Conservation (phyloP, 92 coral and sea anemone species). For the Phenganax marumi region DNA sequence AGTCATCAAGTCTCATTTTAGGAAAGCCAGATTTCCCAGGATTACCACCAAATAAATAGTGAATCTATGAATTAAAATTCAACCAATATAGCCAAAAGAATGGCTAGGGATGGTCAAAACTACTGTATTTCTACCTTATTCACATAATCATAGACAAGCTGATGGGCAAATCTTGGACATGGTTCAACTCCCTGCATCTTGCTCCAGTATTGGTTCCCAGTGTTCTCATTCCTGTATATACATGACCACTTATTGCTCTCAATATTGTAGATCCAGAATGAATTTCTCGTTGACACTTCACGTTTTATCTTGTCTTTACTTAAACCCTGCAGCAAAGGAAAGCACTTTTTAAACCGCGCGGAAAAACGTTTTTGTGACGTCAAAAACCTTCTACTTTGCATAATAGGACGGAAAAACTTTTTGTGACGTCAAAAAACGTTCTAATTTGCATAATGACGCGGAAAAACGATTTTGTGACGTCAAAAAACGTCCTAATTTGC, state of each 20-base stretch:
- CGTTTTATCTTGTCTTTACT: conserved; percentile 92
- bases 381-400: no score
- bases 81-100: not conserved
- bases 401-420: no score
- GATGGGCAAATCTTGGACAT: conserved; percentile 97
- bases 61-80: conserved; percentile 32
- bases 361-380: no score
- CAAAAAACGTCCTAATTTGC: no score
- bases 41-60: conserved; percentile 93
- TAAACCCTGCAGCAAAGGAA: conserved; percentile 62
- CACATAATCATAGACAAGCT: conserved; percentile 82
- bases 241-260: conserved; percentile 86
- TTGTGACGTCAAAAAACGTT: no score
- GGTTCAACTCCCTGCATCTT: conserved; percentile 96
- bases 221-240: conserved; percentile 95
- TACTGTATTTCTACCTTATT: conserved; percentile 55
- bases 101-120: not conserved
- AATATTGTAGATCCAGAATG: conserved; percentile 92
- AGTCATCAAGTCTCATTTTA: conserved; percentile 93
- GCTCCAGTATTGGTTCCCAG: conserved; percentile 92
- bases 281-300: conserved; percentile 84
- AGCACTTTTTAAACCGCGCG: no score
- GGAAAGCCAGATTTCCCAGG: conserved; percentile 91
- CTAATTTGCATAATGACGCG: no score
- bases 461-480: no score